Percentiles rank a stretch among this genome's conserved stretches.
Evolutionary conservation across 2,797 vertebrate species (phyloP).

Genomic region (Sciurus vulgaris): DNA sequence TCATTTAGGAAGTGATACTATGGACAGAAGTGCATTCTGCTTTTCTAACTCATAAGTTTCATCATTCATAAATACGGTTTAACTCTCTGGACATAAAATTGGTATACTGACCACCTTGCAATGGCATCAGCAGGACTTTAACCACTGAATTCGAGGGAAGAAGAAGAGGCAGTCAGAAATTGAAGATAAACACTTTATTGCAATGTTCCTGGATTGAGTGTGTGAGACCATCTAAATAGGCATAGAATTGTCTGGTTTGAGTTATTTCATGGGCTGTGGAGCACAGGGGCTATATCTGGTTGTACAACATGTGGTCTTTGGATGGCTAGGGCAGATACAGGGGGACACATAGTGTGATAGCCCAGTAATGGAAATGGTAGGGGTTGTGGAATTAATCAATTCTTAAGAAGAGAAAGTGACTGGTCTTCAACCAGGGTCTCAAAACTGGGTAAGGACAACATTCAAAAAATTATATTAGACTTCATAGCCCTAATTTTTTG

Average conservation of each 20-base stretch:
- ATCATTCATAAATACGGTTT: neutral
- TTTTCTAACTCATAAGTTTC: neutral
- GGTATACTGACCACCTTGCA: neutral
- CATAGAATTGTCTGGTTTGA: neutral
- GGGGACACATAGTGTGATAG: neutral
- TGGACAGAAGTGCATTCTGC: neutral
- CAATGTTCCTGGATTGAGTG: neutral
- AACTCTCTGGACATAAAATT: neutral
- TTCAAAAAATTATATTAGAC: neutral
- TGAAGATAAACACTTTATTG: neutral
- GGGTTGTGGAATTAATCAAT: fast-evolving
- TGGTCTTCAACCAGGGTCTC: neutral
- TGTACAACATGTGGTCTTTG: too few relatives aligned
- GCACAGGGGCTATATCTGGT: too few relatives aligned
- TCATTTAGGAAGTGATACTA: neutral
- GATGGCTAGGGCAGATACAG: neutral
- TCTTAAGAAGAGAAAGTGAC: neutral
- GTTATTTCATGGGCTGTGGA: neutral
- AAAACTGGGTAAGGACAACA: neutral
- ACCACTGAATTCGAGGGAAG: neutral
- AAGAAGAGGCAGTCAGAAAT: neutral
- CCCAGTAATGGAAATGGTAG: neutral
- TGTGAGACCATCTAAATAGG: too few relatives aligned
- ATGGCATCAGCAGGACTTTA: neutral
- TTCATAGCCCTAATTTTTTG: neutral